These are phyloP conservation scores for Periparus ater DNA, from an alignment of 2,797 vertebrate species.

Conservation along the genomic window DNA sequence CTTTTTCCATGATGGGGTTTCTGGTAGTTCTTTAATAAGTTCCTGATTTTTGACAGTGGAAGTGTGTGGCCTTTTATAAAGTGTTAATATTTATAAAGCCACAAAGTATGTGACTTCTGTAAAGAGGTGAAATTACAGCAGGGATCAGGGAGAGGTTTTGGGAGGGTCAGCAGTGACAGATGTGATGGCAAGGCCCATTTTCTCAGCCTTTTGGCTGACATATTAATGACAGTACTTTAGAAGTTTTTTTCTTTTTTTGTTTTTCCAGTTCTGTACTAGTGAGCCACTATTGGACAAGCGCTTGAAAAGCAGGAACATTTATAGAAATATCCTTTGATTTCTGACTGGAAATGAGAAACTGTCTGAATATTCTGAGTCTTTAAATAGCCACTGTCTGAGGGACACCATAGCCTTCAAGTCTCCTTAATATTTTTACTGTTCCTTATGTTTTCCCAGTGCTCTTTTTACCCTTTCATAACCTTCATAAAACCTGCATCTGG, in stretches of 20 bases:
- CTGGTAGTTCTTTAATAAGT: background rate
- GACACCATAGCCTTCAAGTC: background rate
- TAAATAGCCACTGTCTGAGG: background rate
- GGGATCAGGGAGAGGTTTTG: background rate
- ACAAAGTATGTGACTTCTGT: background rate
- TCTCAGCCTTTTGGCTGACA: background rate
- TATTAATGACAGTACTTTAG: background rate
- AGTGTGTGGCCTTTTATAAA: background rate
- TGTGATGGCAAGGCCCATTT: background rate
- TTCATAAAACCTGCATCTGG: background rate
- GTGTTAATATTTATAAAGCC: background rate
- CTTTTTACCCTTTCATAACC: background rate
- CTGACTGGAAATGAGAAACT: conserved; percentile 26
- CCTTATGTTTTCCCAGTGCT: background rate
- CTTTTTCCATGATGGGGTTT: background rate
- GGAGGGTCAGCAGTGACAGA: background rate
- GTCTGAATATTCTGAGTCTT: background rate
- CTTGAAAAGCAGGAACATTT: background rate
- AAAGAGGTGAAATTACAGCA: too few species aligned
- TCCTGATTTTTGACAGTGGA: background rate
- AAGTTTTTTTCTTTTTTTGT: background rate
- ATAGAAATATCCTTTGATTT: conserved; percentile 21
- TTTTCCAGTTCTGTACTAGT: background rate
- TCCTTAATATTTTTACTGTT: background rate
- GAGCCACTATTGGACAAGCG: background rate